A percentile compares a stretch with the other conserved stretches of the same genome.
These are phyloP conservation scores for Fabriciana adippe DNA, from an alignment of 2,888 invertebrate genomes.

Conservation along the genomic window DNA sequence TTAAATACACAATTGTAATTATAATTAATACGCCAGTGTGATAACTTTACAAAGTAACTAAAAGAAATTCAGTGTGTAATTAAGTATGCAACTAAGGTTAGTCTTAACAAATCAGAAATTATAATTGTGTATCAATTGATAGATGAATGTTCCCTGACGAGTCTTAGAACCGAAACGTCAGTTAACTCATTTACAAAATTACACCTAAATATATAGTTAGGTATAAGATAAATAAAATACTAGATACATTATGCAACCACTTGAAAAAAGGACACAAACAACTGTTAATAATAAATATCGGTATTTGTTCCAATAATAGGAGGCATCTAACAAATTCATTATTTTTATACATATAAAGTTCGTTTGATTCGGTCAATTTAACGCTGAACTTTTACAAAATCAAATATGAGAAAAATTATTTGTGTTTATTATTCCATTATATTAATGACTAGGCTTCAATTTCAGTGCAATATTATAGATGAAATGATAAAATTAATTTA, in stretches of 20 bases:
- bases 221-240: slow-evolving; percentile 65
- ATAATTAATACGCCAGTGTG: slow-evolving; percentile 54
- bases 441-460: slow-evolving; percentile 28
- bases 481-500: slow-evolving; percentile 41
- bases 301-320: slow-evolving; percentile 44
- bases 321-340: slow-evolving; percentile 36
- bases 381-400: background rate
- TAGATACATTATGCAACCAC: slow-evolving; percentile 65
- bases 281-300: slow-evolving; percentile 54
- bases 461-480: slow-evolving; percentile 14
- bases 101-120: slow-evolving; percentile 51
- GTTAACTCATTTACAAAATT: slow-evolving; percentile 56
- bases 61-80: slow-evolving; percentile 43
- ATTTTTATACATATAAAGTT: slow-evolving; percentile 45
- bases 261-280: slow-evolving; percentile 55
- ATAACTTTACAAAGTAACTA: slow-evolving; percentile 45
- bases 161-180: slow-evolving; percentile 74
- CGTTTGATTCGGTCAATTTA: background rate
- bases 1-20: slow-evolving; percentile 79
- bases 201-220: slow-evolving; percentile 53
- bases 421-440: slow-evolving; percentile 12
- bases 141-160: slow-evolving; percentile 56
- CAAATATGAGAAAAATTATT: slow-evolving; percentile 12
- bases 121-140: slow-evolving; percentile 77
- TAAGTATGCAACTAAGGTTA: slow-evolving; percentile 49